phyloP scores from a whole-genome alignment of 92 coral and sea anemone species.

The Zoanthus sociatus region DNA sequence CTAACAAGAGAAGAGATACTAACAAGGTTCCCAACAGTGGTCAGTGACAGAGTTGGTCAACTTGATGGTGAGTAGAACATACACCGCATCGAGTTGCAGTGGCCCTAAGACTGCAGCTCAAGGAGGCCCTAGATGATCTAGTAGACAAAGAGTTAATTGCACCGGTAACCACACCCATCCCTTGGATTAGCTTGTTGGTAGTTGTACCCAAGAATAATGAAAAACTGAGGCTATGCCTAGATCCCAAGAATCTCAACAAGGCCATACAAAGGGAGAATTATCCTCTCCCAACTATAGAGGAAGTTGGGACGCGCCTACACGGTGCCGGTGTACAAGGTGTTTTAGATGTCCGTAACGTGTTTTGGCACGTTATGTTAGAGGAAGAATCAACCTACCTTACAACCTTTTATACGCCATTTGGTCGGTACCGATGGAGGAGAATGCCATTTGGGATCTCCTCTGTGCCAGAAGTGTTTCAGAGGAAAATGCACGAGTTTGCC shows the following conservation, averaged over 20 bases:
- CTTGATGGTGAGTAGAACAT: constrained; percentile 50
- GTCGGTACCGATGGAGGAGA: too few species aligned
- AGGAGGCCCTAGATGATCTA: constrained; percentile 27
- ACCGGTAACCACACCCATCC: constrained; percentile 38
- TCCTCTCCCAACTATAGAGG: constrained; percentile 64
- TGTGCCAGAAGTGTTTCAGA: too few species aligned
- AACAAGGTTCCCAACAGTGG: constrained; percentile 57
- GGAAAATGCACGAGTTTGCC: too few species aligned
- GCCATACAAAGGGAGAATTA: constrained; percentile 56
- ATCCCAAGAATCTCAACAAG: constrained; percentile 69
- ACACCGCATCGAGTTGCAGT: constrained; percentile 41
- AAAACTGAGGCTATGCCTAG: constrained; percentile 51
- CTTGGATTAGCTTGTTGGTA: constrained; percentile 22
- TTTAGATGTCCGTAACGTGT: constrained; percentile 64
- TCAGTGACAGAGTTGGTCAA: constrained; percentile 46
- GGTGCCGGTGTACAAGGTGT: constrained; percentile 66
- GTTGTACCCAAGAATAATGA: constrained; percentile 29
- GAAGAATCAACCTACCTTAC: constrained; percentile 25
- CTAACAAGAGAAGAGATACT: constrained; percentile 54
- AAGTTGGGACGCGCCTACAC: constrained; percentile 64
- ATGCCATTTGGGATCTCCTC: too few species aligned
- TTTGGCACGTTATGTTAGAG: constrained; percentile 66
- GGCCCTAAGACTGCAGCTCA: constrained; percentile 38
- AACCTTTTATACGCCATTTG: too few species aligned
- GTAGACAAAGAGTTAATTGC: constrained; percentile 41